Conservation (phyloP, 2,797 vertebrate genomes). For the Buceros bicornis region DNA sequence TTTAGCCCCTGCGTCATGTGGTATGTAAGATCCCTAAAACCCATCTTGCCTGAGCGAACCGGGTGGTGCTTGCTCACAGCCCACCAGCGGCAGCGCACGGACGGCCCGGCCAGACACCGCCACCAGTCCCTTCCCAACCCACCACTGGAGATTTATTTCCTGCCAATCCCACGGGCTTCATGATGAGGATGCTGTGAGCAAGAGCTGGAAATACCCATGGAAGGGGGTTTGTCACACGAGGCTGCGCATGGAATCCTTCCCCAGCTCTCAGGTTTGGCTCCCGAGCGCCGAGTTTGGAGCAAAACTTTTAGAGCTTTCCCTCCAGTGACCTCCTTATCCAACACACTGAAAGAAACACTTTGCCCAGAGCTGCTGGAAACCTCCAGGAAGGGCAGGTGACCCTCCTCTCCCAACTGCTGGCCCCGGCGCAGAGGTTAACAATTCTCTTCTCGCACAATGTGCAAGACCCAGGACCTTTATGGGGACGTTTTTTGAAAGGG, state of each 20-base stretch:
- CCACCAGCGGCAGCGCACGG: accelerated
- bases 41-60: neutral
- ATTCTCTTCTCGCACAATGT: neutral
- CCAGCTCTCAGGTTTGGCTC: neutral
- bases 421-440: neutral
- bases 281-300: neutral
- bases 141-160: neutral
- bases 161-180: neutral
- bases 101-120: neutral
- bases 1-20: neutral
- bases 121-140: neutral
- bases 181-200: neutral
- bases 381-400: neutral
- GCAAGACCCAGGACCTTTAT: neutral
- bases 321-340: neutral
- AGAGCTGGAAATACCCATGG: neutral
- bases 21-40: neutral
- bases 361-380: neutral
- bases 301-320: neutral
- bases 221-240: neutral
- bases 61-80: neutral
- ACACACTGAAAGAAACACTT: neutral
- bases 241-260: neutral
- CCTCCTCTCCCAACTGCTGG: accelerated
- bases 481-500: neutral